A percentile compares a stretch with the other conserved stretches of the same genome.
Conservation (phyloP, 1,140 invertebrate genomes). For the Procambarus clarkii region DNA sequence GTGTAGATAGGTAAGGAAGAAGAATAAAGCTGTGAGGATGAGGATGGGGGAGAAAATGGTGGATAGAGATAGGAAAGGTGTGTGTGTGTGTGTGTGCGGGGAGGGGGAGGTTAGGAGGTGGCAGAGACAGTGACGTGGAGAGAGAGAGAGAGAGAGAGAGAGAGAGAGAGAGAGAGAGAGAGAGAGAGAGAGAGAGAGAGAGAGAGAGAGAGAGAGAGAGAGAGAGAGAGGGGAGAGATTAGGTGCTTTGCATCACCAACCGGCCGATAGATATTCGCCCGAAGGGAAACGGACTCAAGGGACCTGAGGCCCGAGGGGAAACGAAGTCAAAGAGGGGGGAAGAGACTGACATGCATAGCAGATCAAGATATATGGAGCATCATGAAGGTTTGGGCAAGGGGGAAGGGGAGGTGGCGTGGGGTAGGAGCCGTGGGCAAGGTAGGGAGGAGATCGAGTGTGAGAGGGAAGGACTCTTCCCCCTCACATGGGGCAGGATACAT, state of each 20-base stretch:
- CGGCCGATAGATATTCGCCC: not conserved
- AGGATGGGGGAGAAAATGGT: slow-evolving; percentile 21
- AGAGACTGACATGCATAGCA: not conserved
- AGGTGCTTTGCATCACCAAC: not conserved
- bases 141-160: not conserved
- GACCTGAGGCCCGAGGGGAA: not conserved
- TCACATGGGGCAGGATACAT: too few species aligned
- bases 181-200: not conserved
- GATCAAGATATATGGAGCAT: not conserved
- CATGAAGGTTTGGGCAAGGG: not conserved
- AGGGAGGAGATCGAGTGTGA: not conserved
- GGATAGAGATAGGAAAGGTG: slow-evolving; percentile 25
- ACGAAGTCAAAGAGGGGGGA: not conserved
- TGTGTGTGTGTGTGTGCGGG: too few species aligned
- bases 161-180: not conserved
- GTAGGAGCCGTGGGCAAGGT: not conserved
- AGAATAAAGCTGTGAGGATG: too few species aligned
- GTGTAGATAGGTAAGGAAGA: not conserved
- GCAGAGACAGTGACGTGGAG: not conserved
- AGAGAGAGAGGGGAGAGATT: not conserved
- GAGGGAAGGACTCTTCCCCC: too few species aligned
- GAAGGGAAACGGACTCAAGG: too few species aligned
- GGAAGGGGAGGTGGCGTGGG: not conserved
- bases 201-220: not conserved
- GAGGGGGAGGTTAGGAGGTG: not conserved